These are phyloP conservation scores for Antitype chi DNA, from an alignment of 2,888 invertebrate genomes.

Conservation along the genomic window DNA sequence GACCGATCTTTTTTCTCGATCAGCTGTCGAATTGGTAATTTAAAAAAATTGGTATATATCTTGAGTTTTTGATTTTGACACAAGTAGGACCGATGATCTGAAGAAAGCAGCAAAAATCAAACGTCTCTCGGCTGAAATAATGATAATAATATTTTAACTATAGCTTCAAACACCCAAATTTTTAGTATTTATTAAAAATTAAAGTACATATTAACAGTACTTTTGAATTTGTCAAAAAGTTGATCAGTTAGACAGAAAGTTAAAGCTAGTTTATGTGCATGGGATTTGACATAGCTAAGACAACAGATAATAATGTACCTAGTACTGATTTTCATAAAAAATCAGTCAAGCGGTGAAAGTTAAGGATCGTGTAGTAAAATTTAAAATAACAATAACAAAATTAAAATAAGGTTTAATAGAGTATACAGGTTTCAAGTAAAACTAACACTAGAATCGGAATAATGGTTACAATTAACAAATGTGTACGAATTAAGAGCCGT, in stretches of 20 bases:
- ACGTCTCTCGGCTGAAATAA: background rate
- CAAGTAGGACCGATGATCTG: background rate
- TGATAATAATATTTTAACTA: background rate
- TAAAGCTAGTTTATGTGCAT: background rate
- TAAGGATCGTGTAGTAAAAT: background rate
- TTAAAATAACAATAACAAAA: no score
- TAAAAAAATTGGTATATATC: background rate
- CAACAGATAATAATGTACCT: background rate
- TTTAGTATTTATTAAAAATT: no score
- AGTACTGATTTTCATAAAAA: background rate
- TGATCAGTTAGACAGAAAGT: background rate
- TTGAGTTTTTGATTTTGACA: background rate
- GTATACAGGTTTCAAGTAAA: background rate
- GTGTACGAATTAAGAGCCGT: conserved; percentile 30
- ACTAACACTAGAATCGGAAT: conserved; percentile 7
- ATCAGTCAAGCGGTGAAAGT: background rate
- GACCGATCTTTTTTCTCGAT: background rate
- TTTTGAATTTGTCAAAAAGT: background rate
- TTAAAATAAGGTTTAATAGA: background rate
- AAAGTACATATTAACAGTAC: no score
- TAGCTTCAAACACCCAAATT: background rate
- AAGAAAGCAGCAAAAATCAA: background rate
- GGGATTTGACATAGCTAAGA: background rate
- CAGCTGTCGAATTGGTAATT: background rate
- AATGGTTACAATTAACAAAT: conserved; percentile 32